phyloP scores from a whole-genome alignment of 1,140 invertebrate species.

The Nasonia vitripennis region DNA sequence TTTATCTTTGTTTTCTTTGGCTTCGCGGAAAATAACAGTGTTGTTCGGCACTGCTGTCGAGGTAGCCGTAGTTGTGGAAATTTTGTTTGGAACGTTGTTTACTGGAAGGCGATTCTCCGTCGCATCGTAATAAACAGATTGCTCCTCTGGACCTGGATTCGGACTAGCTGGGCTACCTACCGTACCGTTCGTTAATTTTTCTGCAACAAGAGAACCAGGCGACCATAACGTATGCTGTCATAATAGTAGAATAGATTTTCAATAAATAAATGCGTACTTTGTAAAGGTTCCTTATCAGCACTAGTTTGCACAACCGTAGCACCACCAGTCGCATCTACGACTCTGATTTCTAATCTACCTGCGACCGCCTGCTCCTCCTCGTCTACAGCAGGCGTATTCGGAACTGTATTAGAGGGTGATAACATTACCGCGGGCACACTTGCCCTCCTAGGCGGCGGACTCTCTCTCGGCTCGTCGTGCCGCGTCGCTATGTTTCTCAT shows the following conservation, averaged over 20 bases:
- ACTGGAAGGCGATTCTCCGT: slow-evolving; percentile 73
- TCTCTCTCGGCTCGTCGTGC: slow-evolving; percentile 62
- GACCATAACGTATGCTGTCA: background rate
- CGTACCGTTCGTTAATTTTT: slow-evolving; percentile 73
- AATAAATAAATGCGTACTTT: slow-evolving; percentile 61
- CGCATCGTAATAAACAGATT: slow-evolving; percentile 80
- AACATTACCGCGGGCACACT: slow-evolving; percentile 68
- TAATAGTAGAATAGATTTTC: background rate
- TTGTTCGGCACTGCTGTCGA: slow-evolving; percentile 58
- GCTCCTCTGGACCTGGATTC: slow-evolving; percentile 76
- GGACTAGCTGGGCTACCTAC: slow-evolving; percentile 75
- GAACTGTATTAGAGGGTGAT: slow-evolving; percentile 53
- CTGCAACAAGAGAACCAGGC: slow-evolving; percentile 55
- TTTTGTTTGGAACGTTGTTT: slow-evolving; percentile 62
- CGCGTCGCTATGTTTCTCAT: slow-evolving; percentile 84
- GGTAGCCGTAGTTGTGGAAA: slow-evolving; percentile 53
- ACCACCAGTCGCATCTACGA: slow-evolving; percentile 77
- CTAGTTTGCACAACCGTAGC: slow-evolving; percentile 73
- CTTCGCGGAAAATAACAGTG: slow-evolving; percentile 61
- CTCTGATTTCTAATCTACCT: slow-evolving; percentile 87
- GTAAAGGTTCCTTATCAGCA: slow-evolving; percentile 70
- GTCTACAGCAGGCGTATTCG: slow-evolving; percentile 63
- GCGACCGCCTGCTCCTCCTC: slow-evolving; percentile 80
- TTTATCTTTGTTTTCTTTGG: slow-evolving; percentile 69
- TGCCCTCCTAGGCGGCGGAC: slow-evolving; percentile 59